phyloP scores from a whole-genome alignment of 2,797 vertebrate genomes.

The Cuniculus paca region DNA sequence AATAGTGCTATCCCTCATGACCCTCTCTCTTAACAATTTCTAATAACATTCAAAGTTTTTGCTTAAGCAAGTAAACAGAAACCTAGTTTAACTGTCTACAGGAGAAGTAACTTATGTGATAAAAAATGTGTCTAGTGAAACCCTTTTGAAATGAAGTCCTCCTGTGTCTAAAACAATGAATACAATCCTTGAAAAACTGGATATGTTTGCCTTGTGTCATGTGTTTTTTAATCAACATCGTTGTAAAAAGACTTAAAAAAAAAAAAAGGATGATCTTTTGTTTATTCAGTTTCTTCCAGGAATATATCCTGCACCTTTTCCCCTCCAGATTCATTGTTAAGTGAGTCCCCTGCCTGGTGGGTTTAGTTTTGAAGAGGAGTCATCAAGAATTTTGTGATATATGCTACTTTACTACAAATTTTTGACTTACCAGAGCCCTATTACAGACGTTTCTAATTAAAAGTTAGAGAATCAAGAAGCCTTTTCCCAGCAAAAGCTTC shows the following conservation, averaged over 20 bases:
- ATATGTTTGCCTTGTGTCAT: neutral
- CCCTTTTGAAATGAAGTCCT: neutral
- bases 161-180: neutral
- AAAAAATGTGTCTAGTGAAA: neutral
- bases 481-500: slow-evolving; percentile 62
- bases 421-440: neutral
- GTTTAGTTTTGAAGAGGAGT: neutral
- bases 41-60: neutral
- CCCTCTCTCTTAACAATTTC: neutral
- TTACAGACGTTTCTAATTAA: slow-evolving; percentile 43
- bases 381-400: neutral
- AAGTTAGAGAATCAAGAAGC: slow-evolving; percentile 60
- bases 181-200: neutral
- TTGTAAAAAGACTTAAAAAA: neutral
- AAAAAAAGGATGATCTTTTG: neutral
- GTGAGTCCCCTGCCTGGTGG: neutral
- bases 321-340: neutral
- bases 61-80: neutral
- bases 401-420: neutral
- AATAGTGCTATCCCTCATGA: neutral
- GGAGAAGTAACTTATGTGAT: neutral
- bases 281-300: neutral
- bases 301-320: neutral
- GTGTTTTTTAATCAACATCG: neutral
- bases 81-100: neutral